phyloP scores from a whole-genome alignment of 2,113 vertebrate genomes.

The Halichoerus grypus region DNA sequence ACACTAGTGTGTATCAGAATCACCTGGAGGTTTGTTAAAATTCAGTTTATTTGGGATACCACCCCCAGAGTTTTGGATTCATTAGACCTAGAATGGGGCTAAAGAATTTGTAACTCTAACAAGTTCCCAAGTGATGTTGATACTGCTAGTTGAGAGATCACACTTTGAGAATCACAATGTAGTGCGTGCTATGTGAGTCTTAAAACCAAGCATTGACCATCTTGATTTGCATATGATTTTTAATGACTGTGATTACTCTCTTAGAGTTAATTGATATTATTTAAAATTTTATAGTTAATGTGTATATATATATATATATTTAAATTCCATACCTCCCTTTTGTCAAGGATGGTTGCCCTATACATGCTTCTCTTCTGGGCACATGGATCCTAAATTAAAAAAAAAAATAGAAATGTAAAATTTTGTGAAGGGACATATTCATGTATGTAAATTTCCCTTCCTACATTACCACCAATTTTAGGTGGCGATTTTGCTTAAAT shows the following conservation, averaged over 20 bases:
- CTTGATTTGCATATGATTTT: not conserved
- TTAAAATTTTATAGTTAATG: not conserved
- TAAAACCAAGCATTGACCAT: not conserved
- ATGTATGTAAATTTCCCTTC: constrained; percentile 70
- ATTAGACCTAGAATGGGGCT: not conserved
- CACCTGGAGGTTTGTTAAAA: not conserved
- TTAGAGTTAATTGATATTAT: not conserved
- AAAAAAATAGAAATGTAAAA: constrained; percentile 73
- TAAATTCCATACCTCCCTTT: not conserved
- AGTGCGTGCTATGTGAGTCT: not conserved
- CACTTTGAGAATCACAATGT: not conserved
- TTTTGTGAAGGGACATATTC: constrained; percentile 58
- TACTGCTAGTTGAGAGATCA: not conserved
- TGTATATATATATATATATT: not conserved
- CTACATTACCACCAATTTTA: not conserved
- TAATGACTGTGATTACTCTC: not conserved
- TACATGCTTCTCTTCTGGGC: not conserved
- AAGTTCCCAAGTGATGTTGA: not conserved
- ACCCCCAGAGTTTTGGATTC: not conserved
- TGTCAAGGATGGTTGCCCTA: not conserved
- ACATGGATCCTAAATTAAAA: not conserved
- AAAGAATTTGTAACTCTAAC: not conserved
- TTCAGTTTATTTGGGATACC: not conserved
- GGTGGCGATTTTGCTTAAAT: not conserved
- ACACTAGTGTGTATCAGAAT: not conserved